A percentile compares a stretch with the other conserved stretches of the same genome.
phyloP scores from a whole-genome alignment of 2,797 vertebrate species.

The Atherinosoma microstoma region DNA sequence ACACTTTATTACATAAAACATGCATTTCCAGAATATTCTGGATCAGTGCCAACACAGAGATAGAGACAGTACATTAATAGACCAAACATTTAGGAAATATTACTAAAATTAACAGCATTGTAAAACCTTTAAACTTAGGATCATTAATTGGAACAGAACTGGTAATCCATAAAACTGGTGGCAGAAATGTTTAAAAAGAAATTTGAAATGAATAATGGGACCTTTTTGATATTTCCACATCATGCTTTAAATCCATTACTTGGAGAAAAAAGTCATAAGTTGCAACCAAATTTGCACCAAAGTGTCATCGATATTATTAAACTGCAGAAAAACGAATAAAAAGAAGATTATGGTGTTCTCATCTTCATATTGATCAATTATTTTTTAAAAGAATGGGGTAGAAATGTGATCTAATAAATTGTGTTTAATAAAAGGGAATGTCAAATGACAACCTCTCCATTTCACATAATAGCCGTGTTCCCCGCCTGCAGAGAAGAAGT shows the following conservation, averaged over 20 bases:
- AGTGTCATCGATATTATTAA: neutral
- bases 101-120: neutral
- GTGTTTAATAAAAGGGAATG: neutral
- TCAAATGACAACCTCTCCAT: neutral
- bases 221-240: too few species aligned
- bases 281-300: neutral
- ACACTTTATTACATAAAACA: neutral
- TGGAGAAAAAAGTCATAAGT: neutral
- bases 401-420: neutral
- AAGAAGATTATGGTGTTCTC: neutral
- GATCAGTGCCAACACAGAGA: too few species aligned
- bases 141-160: neutral
- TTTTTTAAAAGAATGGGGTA: neutral
- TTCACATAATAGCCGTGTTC: conserved; percentile 3
- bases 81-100: too few species aligned
- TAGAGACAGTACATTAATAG: too few species aligned
- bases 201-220: neutral
- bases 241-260: too few species aligned
- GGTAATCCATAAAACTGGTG: neutral
- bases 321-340: neutral
- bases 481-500: conserved; percentile 40
- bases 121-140: neutral
- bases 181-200: too few species aligned
- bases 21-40: too few species aligned
- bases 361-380: neutral